A percentile compares a stretch with the other conserved stretches of the same genome.
Conservation (phyloP, 2,113 vertebrate genomes). For the Mystacornis crossleyi region DNA sequence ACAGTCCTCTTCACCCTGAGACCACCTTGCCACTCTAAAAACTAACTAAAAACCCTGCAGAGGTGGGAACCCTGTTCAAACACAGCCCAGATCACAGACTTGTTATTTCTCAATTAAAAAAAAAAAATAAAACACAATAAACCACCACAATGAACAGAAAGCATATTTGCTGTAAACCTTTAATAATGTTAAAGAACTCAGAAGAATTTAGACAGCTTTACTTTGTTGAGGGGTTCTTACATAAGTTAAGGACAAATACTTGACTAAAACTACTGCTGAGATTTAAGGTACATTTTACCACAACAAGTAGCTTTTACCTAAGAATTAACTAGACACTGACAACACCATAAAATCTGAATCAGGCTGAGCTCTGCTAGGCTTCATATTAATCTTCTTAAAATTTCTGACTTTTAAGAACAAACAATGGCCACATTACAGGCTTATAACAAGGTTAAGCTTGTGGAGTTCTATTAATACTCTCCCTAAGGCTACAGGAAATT, state of each 20-base stretch:
- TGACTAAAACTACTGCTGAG: neutral
- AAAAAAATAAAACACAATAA: neutral
- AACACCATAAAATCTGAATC: slow-evolving; percentile 55
- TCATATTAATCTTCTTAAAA: slow-evolving; percentile 69
- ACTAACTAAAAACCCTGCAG: neutral
- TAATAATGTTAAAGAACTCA: neutral
- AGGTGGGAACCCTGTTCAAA: neutral
- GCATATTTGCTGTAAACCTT: neutral
- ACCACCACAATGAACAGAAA: neutral
- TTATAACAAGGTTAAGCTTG: slow-evolving; percentile 65
- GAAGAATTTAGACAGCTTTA: neutral
- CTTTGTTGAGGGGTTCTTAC: neutral
- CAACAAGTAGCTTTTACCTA: slow-evolving; percentile 32
- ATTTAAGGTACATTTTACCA: neutral
- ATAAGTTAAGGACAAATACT: neutral
- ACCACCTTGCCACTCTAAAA: neutral
- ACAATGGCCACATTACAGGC: slow-evolving; percentile 26
- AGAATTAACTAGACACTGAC: slow-evolving; percentile 51
- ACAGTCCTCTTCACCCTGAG: neutral
- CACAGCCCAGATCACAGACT: neutral
- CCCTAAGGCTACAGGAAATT: slow-evolving; percentile 63
- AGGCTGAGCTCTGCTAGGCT: neutral
- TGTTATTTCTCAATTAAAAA: neutral
- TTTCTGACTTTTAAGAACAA: slow-evolving; percentile 67
- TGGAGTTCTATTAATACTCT: slow-evolving; percentile 65